Conservation (phyloP, 2,888 invertebrate species). For the Drosophila anomalipes region DNA sequence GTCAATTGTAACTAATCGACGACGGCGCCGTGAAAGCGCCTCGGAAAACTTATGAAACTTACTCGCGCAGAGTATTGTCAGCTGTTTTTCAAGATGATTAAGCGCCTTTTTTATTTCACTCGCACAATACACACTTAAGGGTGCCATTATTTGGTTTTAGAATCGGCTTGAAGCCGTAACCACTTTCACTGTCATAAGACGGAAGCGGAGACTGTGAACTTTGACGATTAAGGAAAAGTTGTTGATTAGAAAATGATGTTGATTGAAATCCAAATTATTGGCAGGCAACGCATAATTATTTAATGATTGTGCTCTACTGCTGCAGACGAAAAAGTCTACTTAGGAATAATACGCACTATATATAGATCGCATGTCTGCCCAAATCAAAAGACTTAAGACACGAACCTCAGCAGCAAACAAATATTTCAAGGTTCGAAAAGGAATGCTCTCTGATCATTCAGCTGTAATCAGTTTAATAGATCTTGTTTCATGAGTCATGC, state of each 20-base stretch:
- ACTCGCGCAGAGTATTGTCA: constrained; percentile 57
- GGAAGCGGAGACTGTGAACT: constrained; percentile 45
- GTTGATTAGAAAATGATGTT: constrained; percentile 67
- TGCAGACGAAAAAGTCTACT: constrained; percentile 20
- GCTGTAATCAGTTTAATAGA: constrained; percentile 47
- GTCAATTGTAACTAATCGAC: constrained; percentile 80
- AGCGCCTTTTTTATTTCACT: constrained; percentile 54
- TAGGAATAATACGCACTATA: constrained; percentile 4
- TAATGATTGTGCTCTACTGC: constrained; percentile 39
- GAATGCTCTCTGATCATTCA: constrained; percentile 18
- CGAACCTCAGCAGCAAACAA: constrained; percentile 31
- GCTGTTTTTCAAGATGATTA: constrained; percentile 77
- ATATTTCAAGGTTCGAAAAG: constrained; percentile 1
- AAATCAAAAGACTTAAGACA: constrained; percentile 49
- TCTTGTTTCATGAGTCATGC: constrained; percentile 45
- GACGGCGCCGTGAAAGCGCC: constrained; percentile 71
- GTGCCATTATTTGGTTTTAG: constrained; percentile 68
- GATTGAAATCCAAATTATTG: constrained; percentile 54
- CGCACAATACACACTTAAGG: constrained; percentile 40
- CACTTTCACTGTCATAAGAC: constrained; percentile 65
- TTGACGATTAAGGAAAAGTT: constrained; percentile 56
- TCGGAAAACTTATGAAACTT: constrained; percentile 69
- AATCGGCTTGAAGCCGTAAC: constrained; percentile 49
- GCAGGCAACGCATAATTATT: constrained; percentile 52
- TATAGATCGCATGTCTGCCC: constrained; percentile 23